Percentiles rank a stretch among this genome's conserved stretches.
Evolutionary conservation across 2,888 invertebrate genomes (phyloP).

Genomic region (Sympetrum striolatum): DNA sequence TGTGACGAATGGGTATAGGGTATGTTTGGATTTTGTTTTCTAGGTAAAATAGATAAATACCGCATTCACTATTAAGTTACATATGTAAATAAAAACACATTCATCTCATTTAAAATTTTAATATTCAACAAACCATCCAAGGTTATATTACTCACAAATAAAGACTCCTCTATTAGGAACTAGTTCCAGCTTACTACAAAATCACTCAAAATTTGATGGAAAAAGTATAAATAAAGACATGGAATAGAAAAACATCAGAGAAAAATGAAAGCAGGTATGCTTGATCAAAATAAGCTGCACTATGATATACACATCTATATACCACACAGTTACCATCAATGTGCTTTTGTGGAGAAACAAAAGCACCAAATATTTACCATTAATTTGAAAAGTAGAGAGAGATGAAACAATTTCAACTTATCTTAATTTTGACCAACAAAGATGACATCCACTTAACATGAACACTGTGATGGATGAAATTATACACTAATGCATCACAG

Average conservation of each 20-base stretch:
- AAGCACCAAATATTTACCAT: neutral
- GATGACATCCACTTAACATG: neutral
- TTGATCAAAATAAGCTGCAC: neutral
- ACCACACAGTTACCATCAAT: neutral
- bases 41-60: no score
- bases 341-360: neutral
- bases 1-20: no score
- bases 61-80: no score
- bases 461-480: neutral
- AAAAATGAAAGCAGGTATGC: neutral
- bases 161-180: neutral
- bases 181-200: neutral
- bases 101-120: neutral
- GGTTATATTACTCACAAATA: neutral
- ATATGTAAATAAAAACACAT: neutral
- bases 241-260: neutral
- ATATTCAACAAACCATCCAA: neutral
- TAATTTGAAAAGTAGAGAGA: neutral
- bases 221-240: neutral
- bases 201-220: neutral
- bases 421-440: neutral
- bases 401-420: neutral
- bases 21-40: no score
- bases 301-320: neutral
- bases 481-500: neutral